Base-by-base conservation (phyloP, 2,113 vertebrate species). In the Pteropus alecto region DNA sequence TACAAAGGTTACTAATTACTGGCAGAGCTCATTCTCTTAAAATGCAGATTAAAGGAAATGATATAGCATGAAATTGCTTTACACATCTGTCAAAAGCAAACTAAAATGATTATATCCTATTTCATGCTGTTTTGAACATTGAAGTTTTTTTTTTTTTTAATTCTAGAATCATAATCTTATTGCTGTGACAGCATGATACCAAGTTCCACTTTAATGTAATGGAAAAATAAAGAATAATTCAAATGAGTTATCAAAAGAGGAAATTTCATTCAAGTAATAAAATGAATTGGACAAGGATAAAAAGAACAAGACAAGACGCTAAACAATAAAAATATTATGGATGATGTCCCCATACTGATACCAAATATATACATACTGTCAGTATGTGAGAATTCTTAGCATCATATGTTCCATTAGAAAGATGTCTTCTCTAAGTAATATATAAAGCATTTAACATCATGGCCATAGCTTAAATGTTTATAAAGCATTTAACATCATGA, bases 21-120 rank as follows among this genome's bases (percentile, higher is more conserved):
- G 82, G 81, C 56, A 24, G 48, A 94, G 21, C 61, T 94, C 78
- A 86, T 63, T 68, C 65, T 89, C 79, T 89, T 54, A 92, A 85
- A 96, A 96, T 87, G 5, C 85, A 94, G 83, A 95, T 3, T 7
- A 26, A 96, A 98, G 48, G 86, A 98, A 97, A 86, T 51, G 90
- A 48, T 68, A 85, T 58, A 92, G 78, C 95, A 98, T 90, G 95
- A 98, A 98, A 98, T 97, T 96, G n/a, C 83, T 96, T 97, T 95
- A 97, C 90, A 97, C 94, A 96, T 97, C 97, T 98, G 95, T 98
- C 97, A 97, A 97, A 98, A 97, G 89, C 73, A 95, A 97, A 97
- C 88, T 78, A 81, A 97, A 89, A 93, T 97, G 94, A 98, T 97
- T 97, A 95, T 30, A 84, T 94, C 95, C 38, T 97, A 94, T 18